These are phyloP conservation scores for Heptranchias perlo DNA, from an alignment of 2,113 vertebrate species.

Conservation along the genomic window DNA sequence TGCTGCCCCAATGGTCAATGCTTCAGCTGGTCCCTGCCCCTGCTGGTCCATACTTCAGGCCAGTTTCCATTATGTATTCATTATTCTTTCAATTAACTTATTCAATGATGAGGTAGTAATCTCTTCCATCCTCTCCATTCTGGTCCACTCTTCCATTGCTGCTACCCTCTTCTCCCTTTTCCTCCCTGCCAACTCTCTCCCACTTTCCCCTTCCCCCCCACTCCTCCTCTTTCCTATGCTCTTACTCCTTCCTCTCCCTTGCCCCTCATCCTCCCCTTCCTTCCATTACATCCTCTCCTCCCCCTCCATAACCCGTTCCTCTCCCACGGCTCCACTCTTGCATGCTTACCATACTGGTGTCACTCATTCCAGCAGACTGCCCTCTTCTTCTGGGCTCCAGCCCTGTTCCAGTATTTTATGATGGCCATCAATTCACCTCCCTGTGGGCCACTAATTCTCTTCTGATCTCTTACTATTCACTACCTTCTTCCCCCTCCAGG, in stretches of 20 bases:
- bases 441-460: background rate
- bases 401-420: background rate
- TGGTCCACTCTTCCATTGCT: background rate
- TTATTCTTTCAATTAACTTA: background rate
- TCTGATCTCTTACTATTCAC: background rate
- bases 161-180: background rate
- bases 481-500: background rate
- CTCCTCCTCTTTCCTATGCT: background rate
- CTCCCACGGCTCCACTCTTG: too few relatives aligned
- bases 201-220: too few relatives aligned
- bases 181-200: background rate
- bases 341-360: background rate
- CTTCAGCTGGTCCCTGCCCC: background rate
- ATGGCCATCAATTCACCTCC: background rate
- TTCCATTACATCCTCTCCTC: background rate
- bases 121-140: background rate
- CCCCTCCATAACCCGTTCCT: background rate
- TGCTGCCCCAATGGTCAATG: background rate
- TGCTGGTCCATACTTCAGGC: background rate
- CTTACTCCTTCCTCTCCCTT: background rate
- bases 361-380: background rate
- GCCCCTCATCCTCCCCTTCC: background rate
- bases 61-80: background rate
- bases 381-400: background rate
- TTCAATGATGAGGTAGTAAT: background rate